Conservation (phyloP, 92 coral and sea anemone species). For the Paramuricea clavata region DNA sequence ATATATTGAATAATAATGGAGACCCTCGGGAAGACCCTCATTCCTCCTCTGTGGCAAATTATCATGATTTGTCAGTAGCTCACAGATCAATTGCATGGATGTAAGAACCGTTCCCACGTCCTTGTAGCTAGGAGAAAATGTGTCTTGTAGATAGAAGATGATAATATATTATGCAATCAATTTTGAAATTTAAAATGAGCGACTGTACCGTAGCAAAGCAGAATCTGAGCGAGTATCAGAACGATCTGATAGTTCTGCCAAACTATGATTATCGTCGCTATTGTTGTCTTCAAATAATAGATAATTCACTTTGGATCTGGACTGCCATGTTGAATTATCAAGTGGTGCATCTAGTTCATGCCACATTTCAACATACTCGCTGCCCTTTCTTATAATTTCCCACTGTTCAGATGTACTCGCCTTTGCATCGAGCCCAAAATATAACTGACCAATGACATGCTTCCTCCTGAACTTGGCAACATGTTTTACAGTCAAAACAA, state of each 20-base stretch:
- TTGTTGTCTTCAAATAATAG: conserved; percentile 36
- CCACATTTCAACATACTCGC: conserved; percentile 47
- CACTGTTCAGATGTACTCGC: conserved; percentile 23
- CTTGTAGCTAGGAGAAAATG: too few relatives aligned
- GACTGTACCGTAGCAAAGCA: conserved; percentile 9
- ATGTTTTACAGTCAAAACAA: conserved; percentile 49
- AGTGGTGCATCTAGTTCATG: conserved; percentile 32
- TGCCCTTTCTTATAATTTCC: conserved; percentile 12
- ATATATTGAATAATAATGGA: too few relatives aligned
- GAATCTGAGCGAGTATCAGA: conserved; percentile 31
- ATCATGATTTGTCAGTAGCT: too few relatives aligned
- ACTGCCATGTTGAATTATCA: conserved; percentile 17
- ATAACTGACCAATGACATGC: conserved; percentile 39
- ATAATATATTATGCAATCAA: neutral
- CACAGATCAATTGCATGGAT: too few relatives aligned
- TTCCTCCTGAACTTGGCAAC: conserved; percentile 44
- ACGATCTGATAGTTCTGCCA: conserved; percentile 19
- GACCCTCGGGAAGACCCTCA: too few relatives aligned
- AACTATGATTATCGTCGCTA: conserved; percentile 33
- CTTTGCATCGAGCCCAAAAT: conserved; percentile 26
- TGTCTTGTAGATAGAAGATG: neutral
- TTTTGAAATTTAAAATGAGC: neutral
- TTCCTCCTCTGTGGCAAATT: too few relatives aligned
- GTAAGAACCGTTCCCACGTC: too few relatives aligned
- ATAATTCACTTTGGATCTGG: conserved; percentile 29